Evolutionary conservation across 2,113 vertebrate species (phyloP).

Genomic region (Trichomycterus rosablanca): DNA sequence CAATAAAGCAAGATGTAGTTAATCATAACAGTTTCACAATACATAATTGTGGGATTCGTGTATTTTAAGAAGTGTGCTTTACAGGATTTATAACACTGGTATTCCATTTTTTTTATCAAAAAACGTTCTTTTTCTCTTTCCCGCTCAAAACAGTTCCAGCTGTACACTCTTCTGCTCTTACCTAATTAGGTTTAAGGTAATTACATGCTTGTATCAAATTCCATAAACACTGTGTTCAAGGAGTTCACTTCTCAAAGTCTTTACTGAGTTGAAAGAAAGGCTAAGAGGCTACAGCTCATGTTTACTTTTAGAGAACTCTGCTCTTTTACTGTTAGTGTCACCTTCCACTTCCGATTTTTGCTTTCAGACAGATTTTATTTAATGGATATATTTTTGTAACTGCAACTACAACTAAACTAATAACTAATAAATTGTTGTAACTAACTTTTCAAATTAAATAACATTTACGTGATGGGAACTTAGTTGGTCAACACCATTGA

Average conservation of each 20-base stretch:
- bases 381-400: too few species aligned
- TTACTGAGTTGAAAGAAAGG: slow-evolving; percentile 22
- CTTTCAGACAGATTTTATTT: background rate
- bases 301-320: too few species aligned
- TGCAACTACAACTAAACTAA: too few species aligned
- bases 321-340: too few species aligned
- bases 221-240: slow-evolving; percentile 50
- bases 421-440: too few species aligned
- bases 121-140: slow-evolving; percentile 16
- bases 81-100: slow-evolving; percentile 34
- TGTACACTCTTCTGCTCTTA: slow-evolving; percentile 32
- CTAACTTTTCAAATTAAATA: too few species aligned
- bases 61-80: background rate
- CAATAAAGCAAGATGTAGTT: too few species aligned
- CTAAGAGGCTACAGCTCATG: slow-evolving; percentile 8
- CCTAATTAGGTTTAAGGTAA: slow-evolving; percentile 49
- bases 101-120: slow-evolving; percentile 24
- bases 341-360: too few species aligned
- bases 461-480: too few species aligned
- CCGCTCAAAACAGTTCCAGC: slow-evolving; percentile 40
- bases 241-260: slow-evolving; percentile 35
- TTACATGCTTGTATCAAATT: slow-evolving; percentile 52
- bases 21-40: too few species aligned
- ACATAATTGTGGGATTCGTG: too few species aligned
- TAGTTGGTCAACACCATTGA: too few species aligned